Percentiles rank a stretch among this genome's conserved stretches.
Evolutionary conservation across 2,888 invertebrate species (phyloP).

Genomic region (Caenorhabditis sp.): DNA sequence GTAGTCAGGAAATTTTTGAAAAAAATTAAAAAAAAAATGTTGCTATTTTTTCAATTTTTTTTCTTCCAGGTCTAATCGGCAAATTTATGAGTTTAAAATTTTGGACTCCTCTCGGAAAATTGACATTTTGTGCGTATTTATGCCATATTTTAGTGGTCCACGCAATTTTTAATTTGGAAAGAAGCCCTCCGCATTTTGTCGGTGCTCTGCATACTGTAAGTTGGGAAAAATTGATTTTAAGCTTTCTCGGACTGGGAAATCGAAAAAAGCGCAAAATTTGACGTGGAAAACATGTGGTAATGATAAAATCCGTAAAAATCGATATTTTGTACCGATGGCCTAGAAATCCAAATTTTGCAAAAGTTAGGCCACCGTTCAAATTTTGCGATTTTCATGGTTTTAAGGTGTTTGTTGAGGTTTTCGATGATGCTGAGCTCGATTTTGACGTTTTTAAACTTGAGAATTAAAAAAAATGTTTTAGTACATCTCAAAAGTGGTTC

Average conservation of each 20-base stretch:
- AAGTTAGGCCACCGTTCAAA: background rate
- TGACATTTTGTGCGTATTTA: conserved; percentile 55
- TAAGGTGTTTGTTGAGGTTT: background rate
- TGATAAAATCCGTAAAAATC: background rate
- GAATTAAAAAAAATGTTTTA: conserved; percentile 9
- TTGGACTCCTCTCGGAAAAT: conserved; percentile 61
- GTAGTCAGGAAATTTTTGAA: background rate
- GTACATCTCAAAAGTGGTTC: conserved; percentile 50
- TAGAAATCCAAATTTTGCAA: background rate
- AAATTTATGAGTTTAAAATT: conserved; percentile 50
- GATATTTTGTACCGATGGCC: background rate
- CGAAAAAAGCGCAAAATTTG: background rate
- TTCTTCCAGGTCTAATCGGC: conserved; percentile 34
- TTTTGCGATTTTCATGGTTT: background rate
- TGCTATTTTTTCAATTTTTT: no score
- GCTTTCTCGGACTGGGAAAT: background rate
- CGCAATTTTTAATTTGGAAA: conserved; percentile 42
- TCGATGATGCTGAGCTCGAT: background rate
- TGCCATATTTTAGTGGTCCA: conserved; percentile 47
- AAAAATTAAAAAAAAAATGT: no score
- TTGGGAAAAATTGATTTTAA: background rate
- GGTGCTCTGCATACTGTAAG: conserved; percentile 53
- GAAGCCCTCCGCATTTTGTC: conserved; percentile 41
- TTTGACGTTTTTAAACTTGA: background rate
- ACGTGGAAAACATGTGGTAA: background rate